phyloP scores from a whole-genome alignment of 2,888 invertebrate species.

The Argynnis bischoffii region DNA sequence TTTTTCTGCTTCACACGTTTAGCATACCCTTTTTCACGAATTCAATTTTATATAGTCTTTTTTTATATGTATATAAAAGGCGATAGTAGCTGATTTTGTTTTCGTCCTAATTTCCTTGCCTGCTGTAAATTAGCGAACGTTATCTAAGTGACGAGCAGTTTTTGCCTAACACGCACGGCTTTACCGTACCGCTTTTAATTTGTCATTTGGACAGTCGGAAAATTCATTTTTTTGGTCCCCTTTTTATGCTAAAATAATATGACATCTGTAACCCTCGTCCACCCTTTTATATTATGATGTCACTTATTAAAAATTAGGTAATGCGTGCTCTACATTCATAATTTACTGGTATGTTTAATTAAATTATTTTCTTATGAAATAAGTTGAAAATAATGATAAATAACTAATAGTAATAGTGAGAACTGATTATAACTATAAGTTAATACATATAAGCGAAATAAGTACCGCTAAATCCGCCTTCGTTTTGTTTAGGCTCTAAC shows the following conservation, averaged over 20 bases:
- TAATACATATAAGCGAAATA: too few relatives aligned
- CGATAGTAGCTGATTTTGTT: slow-evolving; percentile 23
- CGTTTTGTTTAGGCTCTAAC: too few relatives aligned
- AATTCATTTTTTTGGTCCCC: slow-evolving; percentile 61
- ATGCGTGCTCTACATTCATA: slow-evolving; percentile 43
- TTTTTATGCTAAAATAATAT: slow-evolving; percentile 65
- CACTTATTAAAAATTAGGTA: slow-evolving; percentile 38
- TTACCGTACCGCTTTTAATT: slow-evolving; percentile 58
- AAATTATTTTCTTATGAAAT: background rate
- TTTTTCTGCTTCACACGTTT: background rate
- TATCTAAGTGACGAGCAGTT: slow-evolving; percentile 43
- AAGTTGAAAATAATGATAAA: too few relatives aligned
- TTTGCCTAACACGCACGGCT: slow-evolving; percentile 43
- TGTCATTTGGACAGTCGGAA: slow-evolving; percentile 65
- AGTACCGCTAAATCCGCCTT: too few relatives aligned
- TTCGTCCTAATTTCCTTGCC: slow-evolving; percentile 24
- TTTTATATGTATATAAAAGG: slow-evolving; percentile 5
- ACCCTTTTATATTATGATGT: slow-evolving; percentile 57
- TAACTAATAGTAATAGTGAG: too few relatives aligned
- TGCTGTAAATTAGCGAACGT: slow-evolving; percentile 32
- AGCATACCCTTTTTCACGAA: background rate
- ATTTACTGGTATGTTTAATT: slow-evolving; percentile 23
- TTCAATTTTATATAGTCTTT: background rate
- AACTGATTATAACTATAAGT: too few relatives aligned
- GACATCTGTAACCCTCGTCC: slow-evolving; percentile 69